Evolutionary conservation across 1,140 invertebrate species (phyloP).

Genomic region (Caenorhabditis remanei): DNA sequence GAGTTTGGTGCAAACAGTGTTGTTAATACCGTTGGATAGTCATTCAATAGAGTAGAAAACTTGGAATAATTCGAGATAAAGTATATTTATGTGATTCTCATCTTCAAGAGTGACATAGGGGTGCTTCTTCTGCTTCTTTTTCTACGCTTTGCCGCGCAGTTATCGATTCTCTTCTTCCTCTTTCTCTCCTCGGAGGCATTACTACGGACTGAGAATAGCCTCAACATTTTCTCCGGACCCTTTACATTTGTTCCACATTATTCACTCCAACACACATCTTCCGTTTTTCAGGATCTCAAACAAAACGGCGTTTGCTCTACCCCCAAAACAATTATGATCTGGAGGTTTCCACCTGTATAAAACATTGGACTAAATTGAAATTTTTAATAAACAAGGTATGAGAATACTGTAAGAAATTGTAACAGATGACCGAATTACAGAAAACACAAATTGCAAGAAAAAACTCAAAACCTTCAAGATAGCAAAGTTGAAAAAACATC

Average conservation of each 20-base stretch:
- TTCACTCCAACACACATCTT: too few relatives aligned
- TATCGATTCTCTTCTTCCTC: constrained; percentile 43
- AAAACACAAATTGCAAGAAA: too few relatives aligned
- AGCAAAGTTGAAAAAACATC: neutral
- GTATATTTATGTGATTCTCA: neutral
- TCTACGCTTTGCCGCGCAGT: neutral
- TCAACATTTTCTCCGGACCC: constrained; percentile 2
- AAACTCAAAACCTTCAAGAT: neutral
- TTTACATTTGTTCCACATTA: constrained; percentile 2
- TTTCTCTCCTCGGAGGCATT: neutral
- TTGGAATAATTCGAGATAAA: too few relatives aligned
- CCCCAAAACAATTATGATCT: neutral
- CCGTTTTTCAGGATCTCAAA: neutral
- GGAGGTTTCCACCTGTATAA: neutral
- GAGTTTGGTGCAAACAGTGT: too few relatives aligned
- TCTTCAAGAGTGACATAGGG: neutral
- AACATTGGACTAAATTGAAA: neutral
- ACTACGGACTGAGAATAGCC: constrained; percentile 1
- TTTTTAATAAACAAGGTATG: too few relatives aligned
- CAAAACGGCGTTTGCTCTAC: neutral
- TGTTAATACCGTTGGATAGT: too few relatives aligned
- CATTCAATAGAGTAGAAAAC: too few relatives aligned
- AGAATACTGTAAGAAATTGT: too few relatives aligned
- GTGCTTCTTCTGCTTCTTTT: constrained; percentile 13
- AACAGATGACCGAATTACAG: too few relatives aligned